Base-by-base conservation (phyloP, 2,113 vertebrate genomes). In the Gadus chalcogrammus region DNA sequence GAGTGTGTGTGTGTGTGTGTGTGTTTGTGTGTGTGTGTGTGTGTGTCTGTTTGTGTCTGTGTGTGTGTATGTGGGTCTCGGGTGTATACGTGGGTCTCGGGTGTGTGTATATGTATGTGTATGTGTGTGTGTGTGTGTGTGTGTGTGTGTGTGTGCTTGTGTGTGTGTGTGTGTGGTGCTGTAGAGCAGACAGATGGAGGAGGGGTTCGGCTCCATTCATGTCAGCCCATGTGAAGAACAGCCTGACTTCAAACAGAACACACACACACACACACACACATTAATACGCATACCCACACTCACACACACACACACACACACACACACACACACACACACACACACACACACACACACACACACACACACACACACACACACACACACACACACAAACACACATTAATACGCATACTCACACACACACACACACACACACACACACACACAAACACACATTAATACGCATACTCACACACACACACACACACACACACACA, bases 131-230 rank as follows among this genome's bases (percentile, higher is more conserved):
- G 28, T 31, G 31, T 35, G 31, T 35, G 31, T 5, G 31, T 35
- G 31, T 35, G 6, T 35, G 31, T 35, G 31, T 35, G 31, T 35
- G 31, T 35, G 60, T 20, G 60, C 24, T 20, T 20, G 18, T 86
- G 87, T 81, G 24, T 17, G 87, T 83, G 86, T 75, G 84, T 65
- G 85, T 61, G 59, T 61, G 82, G 85, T 87, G 88, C 86, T 86
- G 83, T 85, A 88, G 87, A 88, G 88, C 85, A 90, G 88, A 90
- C 85, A 85, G 83, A 83, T 88, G 81, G 84, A 86, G 88, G 87
- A 48, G 84, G 89, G 88, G 87, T 86, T 82, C 85, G 86, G 88
- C 89, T 84, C 84, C 87, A 88, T 85, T 86, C 85, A 85, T 85
- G 83, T 88, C 81, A 80, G 85, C 83, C 84, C 73, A 81, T 86